phyloP scores from a whole-genome alignment of 2,888 invertebrate species.

The Folsomia candida region DNA sequence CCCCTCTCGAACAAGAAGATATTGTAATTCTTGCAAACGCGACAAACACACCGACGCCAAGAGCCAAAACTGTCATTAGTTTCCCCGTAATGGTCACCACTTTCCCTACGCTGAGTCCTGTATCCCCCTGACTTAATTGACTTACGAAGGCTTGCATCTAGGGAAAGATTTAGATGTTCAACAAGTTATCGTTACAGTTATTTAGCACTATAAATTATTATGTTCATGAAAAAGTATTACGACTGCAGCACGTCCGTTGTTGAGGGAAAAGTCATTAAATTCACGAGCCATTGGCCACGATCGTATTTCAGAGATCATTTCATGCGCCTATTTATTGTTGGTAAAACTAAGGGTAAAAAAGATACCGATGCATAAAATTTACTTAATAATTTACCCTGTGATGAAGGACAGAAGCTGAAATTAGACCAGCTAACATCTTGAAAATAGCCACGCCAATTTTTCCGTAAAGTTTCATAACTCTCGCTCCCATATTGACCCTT shows the following conservation, averaged over 20 bases:
- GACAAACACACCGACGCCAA: conserved; percentile 42
- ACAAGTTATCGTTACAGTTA: neutral
- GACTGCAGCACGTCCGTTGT: conserved; percentile 43
- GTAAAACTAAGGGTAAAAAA: too few species aligned
- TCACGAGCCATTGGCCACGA: conserved; percentile 50
- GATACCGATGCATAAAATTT: too few species aligned
- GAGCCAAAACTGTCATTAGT: conserved; percentile 27
- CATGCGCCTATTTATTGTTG: conserved; percentile 48
- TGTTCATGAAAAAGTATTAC: conserved; percentile 31
- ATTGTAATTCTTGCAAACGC: conserved; percentile 47
- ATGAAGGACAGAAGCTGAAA: conserved; percentile 45
- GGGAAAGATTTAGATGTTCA: neutral
- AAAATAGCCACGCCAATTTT: conserved; percentile 39
- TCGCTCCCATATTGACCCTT: conserved; percentile 18
- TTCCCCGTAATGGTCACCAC: conserved; percentile 42
- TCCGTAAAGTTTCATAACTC: conserved; percentile 30
- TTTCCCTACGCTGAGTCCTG: conserved; percentile 47
- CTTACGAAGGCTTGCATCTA: conserved; percentile 49
- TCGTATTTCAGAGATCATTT: conserved; percentile 38
- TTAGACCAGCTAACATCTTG: conserved; percentile 32
- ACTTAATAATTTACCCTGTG: conserved; percentile 27
- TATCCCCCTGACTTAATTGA: conserved; percentile 43
- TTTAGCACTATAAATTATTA: neutral
- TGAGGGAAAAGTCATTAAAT: conserved; percentile 43
- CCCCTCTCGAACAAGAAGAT: conserved; percentile 44